A percentile compares a stretch with the other conserved stretches of the same genome.
Evolutionary conservation across 2,888 invertebrate genomes (phyloP).

Genomic region (Sphaerophoria taeniata): DNA sequence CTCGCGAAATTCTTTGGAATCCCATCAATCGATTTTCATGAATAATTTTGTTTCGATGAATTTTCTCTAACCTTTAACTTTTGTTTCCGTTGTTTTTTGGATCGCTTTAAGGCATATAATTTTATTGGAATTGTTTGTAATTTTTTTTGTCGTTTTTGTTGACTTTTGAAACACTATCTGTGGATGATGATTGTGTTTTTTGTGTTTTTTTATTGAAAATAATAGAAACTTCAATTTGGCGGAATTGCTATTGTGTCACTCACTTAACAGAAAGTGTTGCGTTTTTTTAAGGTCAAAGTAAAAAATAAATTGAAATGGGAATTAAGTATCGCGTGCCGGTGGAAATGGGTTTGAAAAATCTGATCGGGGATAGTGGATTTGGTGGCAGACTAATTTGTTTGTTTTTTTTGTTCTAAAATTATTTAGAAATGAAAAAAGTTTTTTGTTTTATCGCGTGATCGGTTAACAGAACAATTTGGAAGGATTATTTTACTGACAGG

Average conservation of each 20-base stretch:
- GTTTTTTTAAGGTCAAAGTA: constrained; percentile 1
- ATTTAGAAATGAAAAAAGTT: neutral
- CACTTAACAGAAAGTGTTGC: neutral
- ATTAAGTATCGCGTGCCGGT: constrained; percentile 29
- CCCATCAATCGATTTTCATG: constrained; percentile 24
- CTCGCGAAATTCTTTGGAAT: constrained; percentile 13
- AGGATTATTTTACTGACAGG: constrained; percentile 17
- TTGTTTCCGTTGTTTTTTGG: neutral
- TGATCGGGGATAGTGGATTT: constrained; percentile 18
- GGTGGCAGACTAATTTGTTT: constrained; percentile 1
- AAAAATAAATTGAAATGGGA: constrained; percentile 34
- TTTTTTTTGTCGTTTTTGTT: neutral
- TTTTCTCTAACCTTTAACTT: constrained; percentile 11
- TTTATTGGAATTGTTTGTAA: constrained; percentile 20
- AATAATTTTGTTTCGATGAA: constrained; percentile 3
- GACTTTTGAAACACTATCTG: neutral
- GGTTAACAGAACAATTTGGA: constrained; percentile 27
- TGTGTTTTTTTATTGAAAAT: neutral
- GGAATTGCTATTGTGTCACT: constrained; percentile 28
- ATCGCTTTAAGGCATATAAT: constrained; percentile 2
- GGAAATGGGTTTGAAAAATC: constrained; percentile 27
- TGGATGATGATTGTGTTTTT: constrained; percentile 17
- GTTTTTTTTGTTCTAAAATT: neutral
- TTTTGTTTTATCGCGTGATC: constrained; percentile 18
- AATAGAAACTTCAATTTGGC: constrained; percentile 26